Base-by-base conservation (phyloP, 2,888 invertebrate species). In the Alcis repandata region DNA sequence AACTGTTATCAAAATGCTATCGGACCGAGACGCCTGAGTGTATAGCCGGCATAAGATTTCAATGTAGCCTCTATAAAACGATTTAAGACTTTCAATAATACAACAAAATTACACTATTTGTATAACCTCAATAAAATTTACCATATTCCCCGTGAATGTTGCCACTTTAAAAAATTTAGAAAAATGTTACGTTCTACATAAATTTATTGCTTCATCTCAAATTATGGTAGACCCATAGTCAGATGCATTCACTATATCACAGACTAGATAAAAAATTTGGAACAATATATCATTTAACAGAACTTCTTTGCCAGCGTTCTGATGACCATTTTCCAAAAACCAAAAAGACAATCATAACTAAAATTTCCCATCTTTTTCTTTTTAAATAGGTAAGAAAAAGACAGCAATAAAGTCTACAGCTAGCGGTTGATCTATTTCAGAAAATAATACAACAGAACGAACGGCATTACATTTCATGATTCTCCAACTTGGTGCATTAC, bases 191-290 rank as follows among this genome's bases (percentile, higher is more conserved):
- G 0, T 43, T 53, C 41, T 61, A 48, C 43, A 63, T 32, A 51
- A 51, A 32, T 69, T n/a, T 67, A 70, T 69, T 72, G 68, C 68
- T 70, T 61, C 51, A 41, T 41, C 43, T 57, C 46, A 58, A 71
- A 74, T 70, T 76, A 75, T 74, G 78, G 80, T 77, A 83, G 79
- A 81, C 77, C 69, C 48, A 49, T 33, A 49, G 56, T 45, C 45
- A 19, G 71, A 79, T 67, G 76, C 74, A 75, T 77, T 75, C 72
- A 58, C 76, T 41, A 85, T 88, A 89, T 89, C 89, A 86, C 89
- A 90, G 90, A 89, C 90, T 90, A 90, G 90, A 90, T 85, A 80
- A 76, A 85, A 76, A 81, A 76, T 76, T 78, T 73, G 70, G 75
- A 74, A 81, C 69, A 68, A 70, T 40, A 46, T 54, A 57, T 51